Evolutionary conservation across 2,113 vertebrate genomes (phyloP), one percentile per base, ranked within the genome.

Genomic region (Hystrix cristata): DNA sequence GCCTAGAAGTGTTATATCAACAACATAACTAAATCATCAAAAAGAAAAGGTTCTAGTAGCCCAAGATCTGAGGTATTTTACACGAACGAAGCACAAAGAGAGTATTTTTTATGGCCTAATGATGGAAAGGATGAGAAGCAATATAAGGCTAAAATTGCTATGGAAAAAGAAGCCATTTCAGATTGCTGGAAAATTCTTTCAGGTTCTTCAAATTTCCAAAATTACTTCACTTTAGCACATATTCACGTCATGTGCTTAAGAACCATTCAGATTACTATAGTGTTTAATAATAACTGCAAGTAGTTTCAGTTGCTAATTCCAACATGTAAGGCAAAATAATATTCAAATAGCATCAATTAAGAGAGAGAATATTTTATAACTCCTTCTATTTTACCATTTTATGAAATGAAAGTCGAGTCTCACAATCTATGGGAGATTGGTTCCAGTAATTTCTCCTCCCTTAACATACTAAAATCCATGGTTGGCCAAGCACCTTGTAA

Each of bases 21-120:
- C 55, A 80, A 19, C 7, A 94, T 19, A 81, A 87, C 27, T 7
- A 72, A 78, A 18, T 51, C 48, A 72, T 51, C 48, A 72, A 65
- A 46, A 86, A 29, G 19, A 48, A 91, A 72, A n/a, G 2, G 1
- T 83, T 76, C 31, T 72, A 31, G 34, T 10, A 92, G 29, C 1
- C 15, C 34, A 38, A 92, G 9, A n/a, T 21, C 21, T 21, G 87
- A 81, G 19, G 14, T 55, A 82, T 55, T 92, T 95, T 60, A 64
- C 18, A 65, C 15, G 80, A 96, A 79, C 67, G 48, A 27, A 62
- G 29, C 67, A 95, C 4, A 85, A 34, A 82, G 3, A 53, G 29
- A 88, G 7, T 46, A n/a, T 51, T 96, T 65, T 97, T 53, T 23
- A 83, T 48, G n/a, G 59, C 9, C 69, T 64, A 87, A 83, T 43